Conservation (phyloP, 2,113 vertebrate species). For the Trogon melanurus region DNA sequence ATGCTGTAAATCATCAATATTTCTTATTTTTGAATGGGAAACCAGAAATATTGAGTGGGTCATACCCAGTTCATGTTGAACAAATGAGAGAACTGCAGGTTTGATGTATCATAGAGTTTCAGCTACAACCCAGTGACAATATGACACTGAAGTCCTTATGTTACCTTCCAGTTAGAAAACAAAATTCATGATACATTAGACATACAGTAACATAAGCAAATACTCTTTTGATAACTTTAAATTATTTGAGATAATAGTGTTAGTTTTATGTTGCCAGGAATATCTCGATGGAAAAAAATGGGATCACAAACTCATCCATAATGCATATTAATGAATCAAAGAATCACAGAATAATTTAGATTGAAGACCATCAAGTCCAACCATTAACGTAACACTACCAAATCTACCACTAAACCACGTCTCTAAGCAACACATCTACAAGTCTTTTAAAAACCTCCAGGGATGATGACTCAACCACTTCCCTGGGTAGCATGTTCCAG, state of each 20-base stretch:
- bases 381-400: background rate
- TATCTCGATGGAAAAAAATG: background rate
- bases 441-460: too few relatives aligned
- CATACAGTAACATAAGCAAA: background rate
- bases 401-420: background rate
- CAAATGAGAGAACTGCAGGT: conserved; percentile 31
- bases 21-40: conserved; percentile 57
- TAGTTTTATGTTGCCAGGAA: background rate
- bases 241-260: background rate
- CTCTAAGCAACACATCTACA: too few relatives aligned
- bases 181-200: conserved; percentile 30
- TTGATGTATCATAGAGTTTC: conserved; percentile 40
- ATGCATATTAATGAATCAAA: background rate
- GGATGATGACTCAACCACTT: too few relatives aligned
- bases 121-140: background rate
- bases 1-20: conserved; percentile 62
- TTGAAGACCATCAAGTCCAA: background rate
- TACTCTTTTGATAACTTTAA: background rate
- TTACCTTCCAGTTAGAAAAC: conserved; percentile 33
- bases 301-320: background rate
- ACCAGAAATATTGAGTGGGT: conserved; percentile 41
- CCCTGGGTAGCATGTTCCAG: too few relatives aligned
- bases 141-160: background rate
- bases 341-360: background rate
- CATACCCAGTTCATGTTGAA: conserved; percentile 43